A percentile compares a stretch with the other conserved stretches of the same genome.
phyloP scores from a whole-genome alignment of 2,113 vertebrate genomes.

The Grantiella picta region DNA sequence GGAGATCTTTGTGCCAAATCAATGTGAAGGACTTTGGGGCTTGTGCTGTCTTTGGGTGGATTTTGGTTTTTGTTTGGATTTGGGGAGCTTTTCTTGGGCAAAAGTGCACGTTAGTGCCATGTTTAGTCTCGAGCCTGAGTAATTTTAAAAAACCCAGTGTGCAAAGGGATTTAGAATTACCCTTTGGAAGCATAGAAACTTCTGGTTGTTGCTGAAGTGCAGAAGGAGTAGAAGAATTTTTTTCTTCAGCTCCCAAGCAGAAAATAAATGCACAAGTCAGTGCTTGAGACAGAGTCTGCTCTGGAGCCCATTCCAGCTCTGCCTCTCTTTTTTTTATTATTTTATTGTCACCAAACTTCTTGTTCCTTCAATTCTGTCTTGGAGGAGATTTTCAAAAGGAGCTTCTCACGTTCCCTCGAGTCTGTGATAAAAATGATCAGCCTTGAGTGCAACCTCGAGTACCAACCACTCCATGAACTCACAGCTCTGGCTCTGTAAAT shows the following conservation, averaged over 20 bases:
- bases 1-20: neutral
- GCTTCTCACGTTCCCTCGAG: neutral
- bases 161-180: neutral
- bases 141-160: neutral
- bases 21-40: neutral
- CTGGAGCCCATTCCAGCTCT: neutral
- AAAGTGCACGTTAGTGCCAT: neutral
- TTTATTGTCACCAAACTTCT: neutral
- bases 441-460: neutral
- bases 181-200: neutral
- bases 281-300: neutral
- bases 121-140: neutral
- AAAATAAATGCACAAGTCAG: neutral
- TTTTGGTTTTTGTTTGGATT: neutral
- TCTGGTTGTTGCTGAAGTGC: neutral
- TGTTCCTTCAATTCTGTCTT: neutral
- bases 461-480: rapidly evolving
- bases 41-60: neutral
- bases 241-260: neutral
- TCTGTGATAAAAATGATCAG: rapidly evolving
- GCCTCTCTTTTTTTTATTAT: neutral
- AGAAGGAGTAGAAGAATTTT: neutral
- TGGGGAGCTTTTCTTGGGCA: neutral
- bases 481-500: too few relatives aligned
- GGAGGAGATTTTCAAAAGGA: neutral